Base-by-base conservation (phyloP, 2,113 vertebrate genomes). In the Sceloporus undulatus region DNA sequence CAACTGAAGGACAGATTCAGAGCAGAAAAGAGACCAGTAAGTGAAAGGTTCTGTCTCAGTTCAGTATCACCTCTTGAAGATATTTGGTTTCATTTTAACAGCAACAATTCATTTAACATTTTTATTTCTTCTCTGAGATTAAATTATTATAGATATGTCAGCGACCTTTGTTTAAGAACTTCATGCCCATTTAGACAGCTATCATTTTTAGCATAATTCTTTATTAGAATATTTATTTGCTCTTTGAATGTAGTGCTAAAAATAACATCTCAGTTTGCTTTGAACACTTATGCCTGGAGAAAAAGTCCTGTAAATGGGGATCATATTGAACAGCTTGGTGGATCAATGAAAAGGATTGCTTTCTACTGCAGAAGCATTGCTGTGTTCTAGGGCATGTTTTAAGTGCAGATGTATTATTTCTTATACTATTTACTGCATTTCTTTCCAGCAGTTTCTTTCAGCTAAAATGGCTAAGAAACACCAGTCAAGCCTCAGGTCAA, bases 281-380 rank as follows among this genome's bases (percentile, higher is more conserved):
- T 80, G 6, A 80, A 38, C 56, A 80, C 9, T 62, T 71, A 2
- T 71, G 42, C 42, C 66, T 83, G 42, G 25, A 34, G 80, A 25
- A 48, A 65, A 21, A n/a, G 7, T 4, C 2, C 59, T 29, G 10
- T 29, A 68, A 82, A 70, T 11, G 16, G 65, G 65, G 13, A 70
- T 29, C 25, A n/a, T 83, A 71, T 52, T 83, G 80, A 82, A 68
- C 79, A 59, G 62, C 62, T 82, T 3, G 1, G 13, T 82, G 82
- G 27, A 83, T 71, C 82, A 83, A 83, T 83, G 80, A 71, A 71
- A 78, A 18, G 29, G 9, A 71, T 83, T 70, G 27, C 82, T 40
- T 27, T 29, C 23, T 70, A 5, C 25, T 73, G 8, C 18, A 25
- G 52, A 56, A 73, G 4, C 29, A 74, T 25, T 38, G n/a, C 19